Evolutionary conservation across 2,888 invertebrate genomes (phyloP), one percentile per base, ranked within the genome.

Genomic region (Euzetes globulus): DNA sequence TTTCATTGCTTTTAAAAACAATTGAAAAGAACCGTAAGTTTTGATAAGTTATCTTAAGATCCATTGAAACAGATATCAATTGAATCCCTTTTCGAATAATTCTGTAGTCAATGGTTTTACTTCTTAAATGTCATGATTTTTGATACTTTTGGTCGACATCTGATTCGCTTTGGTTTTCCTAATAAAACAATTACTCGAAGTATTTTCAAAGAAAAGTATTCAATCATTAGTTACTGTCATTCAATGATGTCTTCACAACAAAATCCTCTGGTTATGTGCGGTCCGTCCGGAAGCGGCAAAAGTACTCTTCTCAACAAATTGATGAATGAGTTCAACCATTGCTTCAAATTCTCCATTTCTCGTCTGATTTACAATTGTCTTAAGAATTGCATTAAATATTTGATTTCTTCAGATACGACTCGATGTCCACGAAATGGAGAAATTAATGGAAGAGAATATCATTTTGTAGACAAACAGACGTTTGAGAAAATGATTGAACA

Each of bases 271-370:
- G 92, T 98, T n/a, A 83, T 98, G 50, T 94, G 94, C 81, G 98
- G 98, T 1, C 98, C 98, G 4, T 95, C 94, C 0, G 98, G 98
- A 7, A 90, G 91, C 55, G 98, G 98, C 0, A 99, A 99, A 83
- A 94, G 94, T 81, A 97, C 98, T 0, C 85, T 99, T 73, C 84
- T 99, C 60, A 90, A 90, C 78, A 88, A 88, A 78, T 86, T 99
- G 37, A 89, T 97, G 79, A 87, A 89, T 77, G 94, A 97, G 80
- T 92, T 88, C 83, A 91, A 91, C 1, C 88, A 91, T 78, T 89
- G 87, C 78, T 96, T 98, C 84, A 94, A 94, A 5, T 98, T 97
- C 82, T 92, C 94, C 80, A 91, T 98, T 60, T 98, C 97, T 29
- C 98, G 98, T 84, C 93, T 82, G 83, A 82, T 11, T 58, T 22